A percentile compares a stretch with the other conserved stretches of the same genome.
These are phyloP conservation scores for Synanthedon andrenaeformis DNA, from an alignment of 2,888 invertebrate species.

Conservation along the genomic window DNA sequence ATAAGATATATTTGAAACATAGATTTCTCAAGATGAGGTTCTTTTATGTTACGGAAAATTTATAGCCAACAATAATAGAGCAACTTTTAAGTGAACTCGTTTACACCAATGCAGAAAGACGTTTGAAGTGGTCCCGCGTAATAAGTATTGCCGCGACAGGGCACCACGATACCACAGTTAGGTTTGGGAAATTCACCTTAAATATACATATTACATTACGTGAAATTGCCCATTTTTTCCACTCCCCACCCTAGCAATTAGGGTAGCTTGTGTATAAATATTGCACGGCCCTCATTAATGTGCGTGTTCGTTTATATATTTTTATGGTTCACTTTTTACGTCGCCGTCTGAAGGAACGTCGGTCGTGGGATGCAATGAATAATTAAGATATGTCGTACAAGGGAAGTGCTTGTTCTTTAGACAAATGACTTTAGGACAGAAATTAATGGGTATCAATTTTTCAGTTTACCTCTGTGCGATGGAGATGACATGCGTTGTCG, in stretches of 20 bases:
- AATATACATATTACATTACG: conserved; percentile 72
- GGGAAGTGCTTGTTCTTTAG: conserved; percentile 35
- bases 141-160: conserved; percentile 63
- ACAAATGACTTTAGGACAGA: conserved; percentile 14
- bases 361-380: conserved; percentile 57
- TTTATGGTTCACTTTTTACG: conserved; percentile 53
- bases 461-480: conserved; percentile 50
- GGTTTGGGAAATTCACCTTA: conserved; percentile 61
- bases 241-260: conserved; percentile 72
- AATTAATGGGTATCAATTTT: neutral
- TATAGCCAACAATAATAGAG: conserved; percentile 27
- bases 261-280: conserved; percentile 69
- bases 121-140: conserved; percentile 62
- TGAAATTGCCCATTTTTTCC: conserved; percentile 72
- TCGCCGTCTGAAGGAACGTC: conserved; percentile 42
- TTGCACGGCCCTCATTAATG: conserved; percentile 68
- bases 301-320: conserved; percentile 66
- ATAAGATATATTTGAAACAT: neutral
- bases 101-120: conserved; percentile 38
- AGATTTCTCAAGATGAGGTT: neutral
- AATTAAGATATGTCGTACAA: conserved; percentile 57
- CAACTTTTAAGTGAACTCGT: conserved; percentile 20
- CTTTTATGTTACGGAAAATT: too few species aligned
- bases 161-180: conserved; percentile 49
- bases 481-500: conserved; percentile 57